Percentiles rank a stretch among this genome's conserved stretches.
These are phyloP conservation scores for Monoplex corrugatus DNA, from an alignment of 2,888 invertebrate genomes.

Conservation along the genomic window DNA sequence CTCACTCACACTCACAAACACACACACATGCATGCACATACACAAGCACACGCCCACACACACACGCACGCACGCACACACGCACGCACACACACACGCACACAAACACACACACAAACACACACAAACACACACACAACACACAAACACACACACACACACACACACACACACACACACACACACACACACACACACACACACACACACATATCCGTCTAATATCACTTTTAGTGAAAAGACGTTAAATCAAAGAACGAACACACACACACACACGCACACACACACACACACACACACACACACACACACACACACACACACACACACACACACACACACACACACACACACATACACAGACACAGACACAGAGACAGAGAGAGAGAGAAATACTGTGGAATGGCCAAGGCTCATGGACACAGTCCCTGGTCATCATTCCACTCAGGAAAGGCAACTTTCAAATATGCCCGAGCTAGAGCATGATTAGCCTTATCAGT, in stretches of 20 bases:
- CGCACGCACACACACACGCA: constrained; percentile 29
- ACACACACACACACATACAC: background rate
- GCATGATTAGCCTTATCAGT: too few species aligned
- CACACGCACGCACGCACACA: constrained; percentile 18
- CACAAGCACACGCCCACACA: too few species aligned
- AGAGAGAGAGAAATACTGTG: background rate
- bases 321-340: background rate
- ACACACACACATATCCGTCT: too few species aligned
- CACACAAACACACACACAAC: too few species aligned
- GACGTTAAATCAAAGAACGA: too few species aligned
- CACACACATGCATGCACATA: background rate
- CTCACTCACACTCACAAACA: too few species aligned
- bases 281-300: background rate
- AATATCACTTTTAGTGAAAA: too few species aligned
- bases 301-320: background rate
- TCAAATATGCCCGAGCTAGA: too few species aligned
- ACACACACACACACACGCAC: background rate
- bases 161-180: background rate
- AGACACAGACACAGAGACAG: background rate
- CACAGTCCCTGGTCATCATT: too few species aligned
- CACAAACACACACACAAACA: constrained; percentile 22
- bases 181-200: background rate
- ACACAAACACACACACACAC: background rate
- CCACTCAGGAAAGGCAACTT: too few species aligned
- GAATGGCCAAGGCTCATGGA: too few species aligned